Evolutionary conservation across 2,113 vertebrate species (phyloP).

Genomic region (Theropithecus gelada): DNA sequence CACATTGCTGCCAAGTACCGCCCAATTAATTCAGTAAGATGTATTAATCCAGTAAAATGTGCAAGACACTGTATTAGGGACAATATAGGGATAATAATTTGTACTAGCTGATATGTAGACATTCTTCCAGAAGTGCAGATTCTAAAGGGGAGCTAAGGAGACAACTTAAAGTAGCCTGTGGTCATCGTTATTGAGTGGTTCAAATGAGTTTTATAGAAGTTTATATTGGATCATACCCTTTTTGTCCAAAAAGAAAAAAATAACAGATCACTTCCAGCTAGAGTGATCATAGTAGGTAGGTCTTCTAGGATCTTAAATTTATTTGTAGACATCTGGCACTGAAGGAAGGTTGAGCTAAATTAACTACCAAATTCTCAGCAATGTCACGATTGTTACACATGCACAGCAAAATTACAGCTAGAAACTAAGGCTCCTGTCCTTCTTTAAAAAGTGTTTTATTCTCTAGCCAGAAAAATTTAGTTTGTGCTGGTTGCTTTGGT

Average conservation of each 20-base stretch:
- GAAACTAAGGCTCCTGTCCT: not conserved
- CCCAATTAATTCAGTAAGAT: not conserved
- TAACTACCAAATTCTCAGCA: conserved; percentile 37
- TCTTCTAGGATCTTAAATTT: conserved; percentile 29
- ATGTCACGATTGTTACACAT: not conserved
- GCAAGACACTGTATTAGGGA: not conserved
- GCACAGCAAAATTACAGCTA: not conserved
- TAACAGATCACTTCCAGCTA: not conserved
- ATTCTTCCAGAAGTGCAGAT: not conserved
- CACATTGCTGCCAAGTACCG: not conserved
- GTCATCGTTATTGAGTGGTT: not conserved
- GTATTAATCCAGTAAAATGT: not conserved
- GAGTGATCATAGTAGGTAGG: not conserved
- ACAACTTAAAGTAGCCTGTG: not conserved
- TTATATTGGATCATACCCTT: not conserved
- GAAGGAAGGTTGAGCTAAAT: conserved; percentile 17
- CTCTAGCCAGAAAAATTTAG: not conserved
- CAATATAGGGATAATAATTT: not conserved
- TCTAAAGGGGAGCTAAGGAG: not conserved
- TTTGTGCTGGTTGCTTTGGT: conserved; percentile 45
- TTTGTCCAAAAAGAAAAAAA: not conserved
- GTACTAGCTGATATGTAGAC: not conserved
- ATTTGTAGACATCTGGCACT: conserved; percentile 44
- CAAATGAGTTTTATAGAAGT: not conserved
- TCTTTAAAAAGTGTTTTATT: conserved; percentile 17